Evolutionary conservation across 2,888 invertebrate genomes (phyloP).

Genomic region (Rhagium mordax): DNA sequence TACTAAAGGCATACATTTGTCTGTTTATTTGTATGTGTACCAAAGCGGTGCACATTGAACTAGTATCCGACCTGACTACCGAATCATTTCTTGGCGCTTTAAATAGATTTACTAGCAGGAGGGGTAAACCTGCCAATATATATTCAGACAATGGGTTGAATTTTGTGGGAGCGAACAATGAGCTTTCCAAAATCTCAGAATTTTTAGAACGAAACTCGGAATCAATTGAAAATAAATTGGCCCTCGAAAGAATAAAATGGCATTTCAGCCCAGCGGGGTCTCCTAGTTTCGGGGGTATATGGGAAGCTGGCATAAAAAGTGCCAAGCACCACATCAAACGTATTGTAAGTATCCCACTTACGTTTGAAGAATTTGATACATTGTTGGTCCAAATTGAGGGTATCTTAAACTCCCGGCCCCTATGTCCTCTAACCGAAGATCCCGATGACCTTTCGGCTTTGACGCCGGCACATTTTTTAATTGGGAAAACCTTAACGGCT

Average conservation of each 20-base stretch:
- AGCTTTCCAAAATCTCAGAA: conserved; percentile 10
- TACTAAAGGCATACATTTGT: too few relatives aligned
- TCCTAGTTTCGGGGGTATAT: conserved; percentile 47
- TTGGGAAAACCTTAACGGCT: background rate
- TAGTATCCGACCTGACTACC: conserved; percentile 19
- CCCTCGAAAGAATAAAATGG: conserved; percentile 9
- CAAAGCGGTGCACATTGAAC: conserved; percentile 52
- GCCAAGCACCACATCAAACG: conserved; percentile 24
- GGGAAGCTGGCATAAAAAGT: background rate
- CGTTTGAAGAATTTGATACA: conserved; percentile 28
- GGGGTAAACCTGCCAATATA: conserved; percentile 28
- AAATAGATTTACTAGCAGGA: conserved; percentile 16
- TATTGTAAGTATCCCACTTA: background rate
- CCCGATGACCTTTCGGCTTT: background rate
- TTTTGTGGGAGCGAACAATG: conserved; percentile 26
- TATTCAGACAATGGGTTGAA: conserved; percentile 28
- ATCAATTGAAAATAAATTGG: conserved; percentile 31
- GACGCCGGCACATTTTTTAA: background rate
- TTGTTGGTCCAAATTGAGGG: conserved; percentile 1
- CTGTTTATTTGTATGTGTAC: conserved; percentile 54
- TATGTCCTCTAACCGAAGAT: too few relatives aligned
- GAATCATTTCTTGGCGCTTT: conserved; percentile 15
- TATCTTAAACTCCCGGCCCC: background rate
- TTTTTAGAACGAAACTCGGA: conserved; percentile 25
- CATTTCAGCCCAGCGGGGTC: conserved; percentile 48